Percentiles rank a stretch among this genome's conserved stretches.
Evolutionary conservation across 2,797 vertebrate genomes (phyloP).

Genomic region (Crax fasciolata): DNA sequence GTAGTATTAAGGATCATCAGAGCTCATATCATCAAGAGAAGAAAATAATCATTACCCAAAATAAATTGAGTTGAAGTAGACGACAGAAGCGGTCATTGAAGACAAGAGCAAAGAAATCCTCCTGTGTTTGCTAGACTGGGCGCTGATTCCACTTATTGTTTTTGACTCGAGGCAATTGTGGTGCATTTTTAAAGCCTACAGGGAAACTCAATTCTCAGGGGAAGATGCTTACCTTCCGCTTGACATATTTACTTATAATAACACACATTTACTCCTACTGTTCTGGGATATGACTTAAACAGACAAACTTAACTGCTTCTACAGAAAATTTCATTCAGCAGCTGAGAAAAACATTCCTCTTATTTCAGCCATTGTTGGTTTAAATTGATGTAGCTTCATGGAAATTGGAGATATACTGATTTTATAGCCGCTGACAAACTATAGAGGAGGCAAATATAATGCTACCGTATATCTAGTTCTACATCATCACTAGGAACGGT

Average conservation of each 20-base stretch:
- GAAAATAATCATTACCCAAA: neutral
- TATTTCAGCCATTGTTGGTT: neutral
- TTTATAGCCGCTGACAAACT: neutral
- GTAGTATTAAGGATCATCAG: neutral
- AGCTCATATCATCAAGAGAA: neutral
- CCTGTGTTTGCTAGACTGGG: neutral
- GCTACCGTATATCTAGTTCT: neutral
- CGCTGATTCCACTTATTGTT: neutral
- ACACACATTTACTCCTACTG: neutral
- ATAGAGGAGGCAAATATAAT: neutral
- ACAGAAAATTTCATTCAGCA: neutral
- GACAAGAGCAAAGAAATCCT: neutral
- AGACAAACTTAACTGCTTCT: slow-evolving; percentile 3
- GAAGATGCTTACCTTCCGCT: neutral
- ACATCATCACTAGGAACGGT: neutral
- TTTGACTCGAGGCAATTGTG: neutral
- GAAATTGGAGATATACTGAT: neutral
- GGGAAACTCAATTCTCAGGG: neutral
- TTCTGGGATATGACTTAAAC: neutral
- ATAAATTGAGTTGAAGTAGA: neutral
- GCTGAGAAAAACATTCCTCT: neutral
- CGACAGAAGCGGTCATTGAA: neutral
- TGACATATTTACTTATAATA: slow-evolving; percentile 10
- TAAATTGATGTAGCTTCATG: neutral
- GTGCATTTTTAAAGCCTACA: neutral